phyloP scores from a whole-genome alignment of 1,140 invertebrate genomes.

The Drosophila paulistorum region DNA sequence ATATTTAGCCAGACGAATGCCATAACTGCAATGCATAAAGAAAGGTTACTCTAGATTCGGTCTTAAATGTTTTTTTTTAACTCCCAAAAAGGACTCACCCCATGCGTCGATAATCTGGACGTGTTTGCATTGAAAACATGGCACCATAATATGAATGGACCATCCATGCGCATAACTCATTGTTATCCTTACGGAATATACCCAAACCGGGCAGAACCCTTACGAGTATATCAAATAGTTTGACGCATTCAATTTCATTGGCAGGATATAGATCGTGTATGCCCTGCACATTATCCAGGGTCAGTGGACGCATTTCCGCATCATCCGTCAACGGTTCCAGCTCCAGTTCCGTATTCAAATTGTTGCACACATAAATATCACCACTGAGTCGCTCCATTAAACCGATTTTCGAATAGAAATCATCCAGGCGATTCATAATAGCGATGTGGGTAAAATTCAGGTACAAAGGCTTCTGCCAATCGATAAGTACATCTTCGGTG shows the following conservation, averaged over 20 bases:
- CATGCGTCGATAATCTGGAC: conserved; percentile 90
- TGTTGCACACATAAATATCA: conserved; percentile 89
- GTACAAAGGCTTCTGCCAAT: conserved; percentile 90
- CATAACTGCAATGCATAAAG: conserved; percentile 83
- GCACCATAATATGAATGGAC: conserved; percentile 94
- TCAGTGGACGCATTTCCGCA: conserved; percentile 88
- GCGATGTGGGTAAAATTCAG: conserved; percentile 91
- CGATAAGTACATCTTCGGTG: conserved; percentile 89
- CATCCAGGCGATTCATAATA: conserved; percentile 89
- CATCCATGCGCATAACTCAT: conserved; percentile 92
- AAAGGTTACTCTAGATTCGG: background rate
- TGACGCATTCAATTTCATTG: conserved; percentile 92
- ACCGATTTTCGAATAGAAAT: conserved; percentile 85
- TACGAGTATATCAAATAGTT: conserved; percentile 91
- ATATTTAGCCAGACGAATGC: conserved; percentile 87
- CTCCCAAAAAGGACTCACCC: conserved; percentile 84
- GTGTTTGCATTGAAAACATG: conserved; percentile 95
- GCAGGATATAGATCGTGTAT: conserved; percentile 93
- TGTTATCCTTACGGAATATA: conserved; percentile 87
- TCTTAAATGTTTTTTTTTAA: background rate
- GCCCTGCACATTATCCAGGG: conserved; percentile 89
- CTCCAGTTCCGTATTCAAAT: conserved; percentile 84
- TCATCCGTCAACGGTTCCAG: conserved; percentile 86
- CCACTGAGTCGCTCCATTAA: conserved; percentile 89
- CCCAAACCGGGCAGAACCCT: conserved; percentile 89